Base-by-base conservation (phyloP, 92 coral and sea anemone genomes). In the Porites rus region DNA sequence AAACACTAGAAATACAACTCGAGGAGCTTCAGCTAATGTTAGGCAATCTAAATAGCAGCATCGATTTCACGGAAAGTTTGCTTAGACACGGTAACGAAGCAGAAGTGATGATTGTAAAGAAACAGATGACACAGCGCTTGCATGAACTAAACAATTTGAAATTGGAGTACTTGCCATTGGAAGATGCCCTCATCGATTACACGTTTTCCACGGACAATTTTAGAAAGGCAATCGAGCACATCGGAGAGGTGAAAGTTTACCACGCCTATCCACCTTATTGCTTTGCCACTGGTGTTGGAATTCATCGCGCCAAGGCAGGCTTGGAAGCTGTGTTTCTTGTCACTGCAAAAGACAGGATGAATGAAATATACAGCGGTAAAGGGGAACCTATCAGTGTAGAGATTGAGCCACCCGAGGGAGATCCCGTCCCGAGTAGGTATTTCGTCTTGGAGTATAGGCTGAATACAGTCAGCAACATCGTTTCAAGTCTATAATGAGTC, bases 51-150 rank as follows among this genome's bases (percentile, higher is more conserved):
- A 93, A 92, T 72, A 95, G 99, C 79, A 91, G 98, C 19, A 94
- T 95, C 54, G 98, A 96, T 75, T 96, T 96, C 78, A 95, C 99
- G 0, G 99, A 96, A 77, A 96, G 94, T 54, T 93, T 96, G 20
- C 94, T 96, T 0, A 75, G 88, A 22, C 99, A 96, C 77, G 99
- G 99, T 14, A 96, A 96, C 88, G 99, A 96, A 80, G 99, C 99
- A 10, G 99, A 96, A 62, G 99, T 96, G 62, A 96, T 96, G 93
- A 56, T 96, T 20, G 98, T 96, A 1, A 84, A 93, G 79, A 96
- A 96, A 60, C 99, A 96, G 65, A 89, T 96, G 95, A 94, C 98
- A 1, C 92, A 94, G 60, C 85, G 99, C 43, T 78, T 96, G 61
- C 94, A 88, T 24, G 99, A 96, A 69, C 69, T 96, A 71, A 93